Evolutionary conservation across 2,113 vertebrate genomes (phyloP).

Genomic region (Callionymus lyra): DNA sequence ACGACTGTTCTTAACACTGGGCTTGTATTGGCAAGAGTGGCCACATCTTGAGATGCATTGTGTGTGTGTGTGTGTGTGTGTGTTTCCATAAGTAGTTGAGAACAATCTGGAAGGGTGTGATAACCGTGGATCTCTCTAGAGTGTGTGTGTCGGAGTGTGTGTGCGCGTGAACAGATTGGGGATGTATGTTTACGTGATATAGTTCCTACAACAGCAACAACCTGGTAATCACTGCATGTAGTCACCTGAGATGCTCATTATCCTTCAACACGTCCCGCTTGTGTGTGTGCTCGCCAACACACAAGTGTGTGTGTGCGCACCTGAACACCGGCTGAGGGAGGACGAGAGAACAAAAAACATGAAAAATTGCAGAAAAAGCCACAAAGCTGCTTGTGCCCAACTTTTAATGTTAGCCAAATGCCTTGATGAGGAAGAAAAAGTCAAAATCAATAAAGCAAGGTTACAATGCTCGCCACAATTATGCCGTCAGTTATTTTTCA

Average conservation of each 20-base stretch:
- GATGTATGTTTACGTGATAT: slow-evolving; percentile 44
- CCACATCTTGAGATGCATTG: slow-evolving; percentile 64
- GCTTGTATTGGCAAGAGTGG: slow-evolving; percentile 63
- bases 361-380: slow-evolving; percentile 14
- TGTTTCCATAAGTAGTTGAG: slow-evolving; percentile 65
- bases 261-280: slow-evolving; percentile 29
- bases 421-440: slow-evolving; percentile 9
- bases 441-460: slow-evolving; percentile 43
- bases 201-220: slow-evolving; percentile 47
- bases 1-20: slow-evolving; percentile 68
- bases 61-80: slow-evolving; percentile 36
- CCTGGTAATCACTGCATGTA: slow-evolving; percentile 59
- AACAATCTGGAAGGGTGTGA: slow-evolving; percentile 68
- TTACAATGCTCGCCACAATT: slow-evolving; percentile 39
- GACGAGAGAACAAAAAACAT: slow-evolving; percentile 8
- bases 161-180: slow-evolving; percentile 23
- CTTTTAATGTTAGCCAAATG: slow-evolving; percentile 33
- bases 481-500: slow-evolving; percentile 42
- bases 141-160: slow-evolving; percentile 36
- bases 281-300: slow-evolving; percentile 8
- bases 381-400: slow-evolving; percentile 22
- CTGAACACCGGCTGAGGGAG: slow-evolving; percentile 7
- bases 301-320: slow-evolving; percentile 16
- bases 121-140: slow-evolving; percentile 63
- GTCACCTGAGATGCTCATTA: slow-evolving; percentile 65